Base-by-base conservation (phyloP, 2,113 vertebrate species). In the Mormyrus lacerda region DNA sequence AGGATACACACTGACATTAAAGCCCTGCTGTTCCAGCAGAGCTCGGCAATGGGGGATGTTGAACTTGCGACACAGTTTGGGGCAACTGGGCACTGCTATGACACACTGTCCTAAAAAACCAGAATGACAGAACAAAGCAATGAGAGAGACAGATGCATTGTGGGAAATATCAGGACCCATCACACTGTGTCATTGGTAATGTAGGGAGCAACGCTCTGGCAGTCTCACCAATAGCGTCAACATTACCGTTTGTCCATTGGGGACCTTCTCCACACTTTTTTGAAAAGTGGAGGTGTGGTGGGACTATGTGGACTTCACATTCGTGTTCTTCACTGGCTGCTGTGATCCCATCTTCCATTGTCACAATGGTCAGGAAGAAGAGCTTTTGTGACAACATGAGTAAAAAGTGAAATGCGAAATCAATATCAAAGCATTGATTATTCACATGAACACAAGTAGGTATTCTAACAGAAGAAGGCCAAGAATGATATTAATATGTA, bases 101-200 rank as follows among this genome's bases (percentile, higher is more conserved):
- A 96, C 92, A 92, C 93, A 92, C 91, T 96, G 94, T 92, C 96
- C 96, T 96, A 27, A 53, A 50, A 53, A 21, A 51, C 42, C 50
- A 4, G 17, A 35, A 44, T 6, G 42, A 13, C 19, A 31, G 58
- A 27, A 3, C 31, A 24, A 73, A 15, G 31, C 45, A 9, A 31
- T 5, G 86, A 39, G 44, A 48, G 44, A 15, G 61, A 31, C 53
- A 7, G 19, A 17, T 9, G 9, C 61, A 39, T n/a, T 10, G 42
- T 58, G 39, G 35, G 87, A 5, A 87, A 86, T 27, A 53, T 1
- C 13, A 13, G 3, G 85, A 27, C 24, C 47, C 48, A 21, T 15
- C 9, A 4, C 35, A 10, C 17, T 4, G 0, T 82, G 53, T 27
- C 7, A 21, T 5, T 6, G 31, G 31, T 35, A 48, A 27, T 10